These are phyloP conservation scores for Aphyosemion australe DNA, from an alignment of 2,113 vertebrate species.

Conservation along the genomic window DNA sequence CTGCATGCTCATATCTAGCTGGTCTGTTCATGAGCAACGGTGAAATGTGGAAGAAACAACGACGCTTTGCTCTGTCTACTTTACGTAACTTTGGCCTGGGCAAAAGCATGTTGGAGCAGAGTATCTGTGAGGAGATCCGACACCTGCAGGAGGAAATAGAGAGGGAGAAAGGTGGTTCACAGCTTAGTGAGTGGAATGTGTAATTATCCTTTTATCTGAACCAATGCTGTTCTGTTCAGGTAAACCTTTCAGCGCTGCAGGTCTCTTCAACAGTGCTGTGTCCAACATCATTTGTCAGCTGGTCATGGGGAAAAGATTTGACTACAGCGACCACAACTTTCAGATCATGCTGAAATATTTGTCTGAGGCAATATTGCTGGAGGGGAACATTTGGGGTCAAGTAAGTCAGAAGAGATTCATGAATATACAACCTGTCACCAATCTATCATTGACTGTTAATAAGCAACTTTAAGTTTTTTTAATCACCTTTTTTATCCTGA, in stretches of 20 bases:
- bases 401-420: slow-evolving; percentile 52
- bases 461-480: too few species aligned
- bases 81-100: slow-evolving; percentile 84
- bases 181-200: too few species aligned
- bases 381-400: slow-evolving; percentile 59
- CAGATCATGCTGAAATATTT: slow-evolving; percentile 76
- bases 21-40: slow-evolving; percentile 75
- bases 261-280: slow-evolving; percentile 82
- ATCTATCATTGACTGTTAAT: too few species aligned
- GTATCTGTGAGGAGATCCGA: slow-evolving; percentile 80
- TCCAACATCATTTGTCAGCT: slow-evolving; percentile 86
- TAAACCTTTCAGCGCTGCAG: slow-evolving; percentile 77
- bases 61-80: slow-evolving; percentile 77
- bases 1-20: slow-evolving; percentile 21
- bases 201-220: neutral
- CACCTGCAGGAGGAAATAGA: slow-evolving; percentile 71
- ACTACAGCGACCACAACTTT: slow-evolving; percentile 80
- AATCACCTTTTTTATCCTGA: neutral
- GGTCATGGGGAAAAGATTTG: slow-evolving; percentile 84
- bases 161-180: slow-evolving; percentile 75
- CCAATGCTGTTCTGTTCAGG: slow-evolving; percentile 58
- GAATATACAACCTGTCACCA: too few species aligned
- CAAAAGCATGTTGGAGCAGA: slow-evolving; percentile 77
- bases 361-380: slow-evolving; percentile 53
- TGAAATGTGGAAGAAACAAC: slow-evolving; percentile 77